phyloP scores from a whole-genome alignment of 2,113 vertebrate genomes.

The Melozone crissalis region DNA sequence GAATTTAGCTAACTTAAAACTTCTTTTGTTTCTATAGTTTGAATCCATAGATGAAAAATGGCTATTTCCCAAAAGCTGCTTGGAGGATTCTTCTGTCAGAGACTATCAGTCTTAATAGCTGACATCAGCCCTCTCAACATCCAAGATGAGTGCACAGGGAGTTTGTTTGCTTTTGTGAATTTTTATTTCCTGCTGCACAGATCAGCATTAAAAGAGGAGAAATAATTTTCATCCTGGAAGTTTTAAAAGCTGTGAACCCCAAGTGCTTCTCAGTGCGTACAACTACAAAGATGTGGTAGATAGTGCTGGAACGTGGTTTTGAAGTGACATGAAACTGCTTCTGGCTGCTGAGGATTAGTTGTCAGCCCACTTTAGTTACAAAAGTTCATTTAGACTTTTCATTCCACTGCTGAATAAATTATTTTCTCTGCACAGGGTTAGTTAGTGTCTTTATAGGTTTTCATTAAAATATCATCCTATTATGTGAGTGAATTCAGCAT shows the following conservation, averaged over 20 bases:
- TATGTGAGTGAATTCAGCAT: not conserved
- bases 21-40: not conserved
- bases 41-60: not conserved
- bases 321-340: not conserved
- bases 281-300: not conserved
- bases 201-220: not conserved
- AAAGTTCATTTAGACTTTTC: not conserved
- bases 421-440: not conserved
- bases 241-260: not conserved
- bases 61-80: not conserved
- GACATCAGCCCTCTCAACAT: not conserved
- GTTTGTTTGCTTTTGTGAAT: not conserved
- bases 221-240: not conserved
- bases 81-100: not conserved
- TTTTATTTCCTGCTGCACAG: not conserved
- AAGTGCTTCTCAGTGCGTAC: not conserved
- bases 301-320: not conserved
- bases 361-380: not conserved
- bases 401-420: not conserved
- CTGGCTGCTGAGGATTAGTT: not conserved
- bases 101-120: not conserved
- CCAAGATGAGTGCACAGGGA: not conserved
- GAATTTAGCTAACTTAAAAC: not conserved
- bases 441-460: not conserved
- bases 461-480: not conserved